Evolutionary conservation across 2,797 vertebrate species (phyloP), one percentile per base, ranked within the genome.

Genomic region (Valencia hispanica): DNA sequence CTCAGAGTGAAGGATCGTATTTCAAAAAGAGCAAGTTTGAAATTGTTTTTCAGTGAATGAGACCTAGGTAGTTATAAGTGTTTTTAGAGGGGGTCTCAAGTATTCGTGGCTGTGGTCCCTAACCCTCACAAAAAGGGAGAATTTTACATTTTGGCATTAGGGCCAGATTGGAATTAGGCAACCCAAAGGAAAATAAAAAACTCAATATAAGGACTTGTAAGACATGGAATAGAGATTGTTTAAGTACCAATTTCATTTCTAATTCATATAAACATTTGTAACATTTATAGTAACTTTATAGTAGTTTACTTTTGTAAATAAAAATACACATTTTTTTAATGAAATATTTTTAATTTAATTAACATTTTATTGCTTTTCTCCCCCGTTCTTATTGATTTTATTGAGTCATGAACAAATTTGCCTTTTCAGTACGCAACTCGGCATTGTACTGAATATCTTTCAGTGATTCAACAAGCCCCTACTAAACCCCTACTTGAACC

Each of bases 401-500:
- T 22, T 32, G 17, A 14, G 30, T 68, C 36, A 41, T 2, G 9
- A 6, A 59, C 25, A 25, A 70, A 43, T 12, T 5, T 39, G 17
- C 14, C 20, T 27, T 18, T 74, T 48, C 47, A 48, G 17, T 30
- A 36, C 70, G 70, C 17, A 50, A 65, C 51, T 20, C 51, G 66
- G 22, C 73, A 73, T 43, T 18, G 7, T 81, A 27, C 34, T 70
- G 0, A 50, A 71, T 71, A 53, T 55, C 45, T 78, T 39, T 74
- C 20, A 55, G 45, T 74, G 72, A 70, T 50, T n/a, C 36, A 39
- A 45, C 25, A 71, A 45, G 68, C 71, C 32, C 61, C 79, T 63
- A 50, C 17, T 83, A 72, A 55, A 72, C 18, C 50, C 75, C 51
- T 69, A 71, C 79, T 78, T 82, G 74, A 85, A 83, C 66, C 80